Base-by-base conservation (phyloP, 2,888 invertebrate species). In the Rugalucina vietnamica region DNA sequence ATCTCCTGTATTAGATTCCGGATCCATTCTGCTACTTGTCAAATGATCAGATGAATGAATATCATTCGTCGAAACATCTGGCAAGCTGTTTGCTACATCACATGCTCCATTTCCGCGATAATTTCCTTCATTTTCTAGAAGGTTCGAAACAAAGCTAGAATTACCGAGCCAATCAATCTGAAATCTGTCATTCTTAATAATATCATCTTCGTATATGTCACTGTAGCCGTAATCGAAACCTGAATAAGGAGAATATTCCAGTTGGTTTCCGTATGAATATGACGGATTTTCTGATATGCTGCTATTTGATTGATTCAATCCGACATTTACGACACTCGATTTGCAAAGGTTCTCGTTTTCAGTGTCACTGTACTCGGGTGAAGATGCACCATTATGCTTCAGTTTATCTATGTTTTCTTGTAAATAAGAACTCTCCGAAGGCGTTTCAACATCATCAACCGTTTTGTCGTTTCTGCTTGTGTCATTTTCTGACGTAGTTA, bases 231-330 rank as follows among this genome's bases (percentile, higher is more conserved):
- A 78, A 18, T 83, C 79, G 69, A 79, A 88, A 5, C 73, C 74
- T 12, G 74, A 75, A 34, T 69, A 49, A 10, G 65, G 36, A 37
- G 82, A 75, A 76, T 93, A 93, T 76, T 98, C 98, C 90, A 96
- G 95, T 95, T 98, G 98, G 93, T 97, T 97, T 79, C 97, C 97
- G 93, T 98, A 98, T 70, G 97, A 96, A 94, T 98, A 96, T 84
- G 97, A 97, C 21, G 96, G 97, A 93, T 97, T 97, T 79, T 97
- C 96, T 49, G 96, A 96, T 71, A 96, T 96, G 37, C 97, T 97
- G 24, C 97, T 96, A 93, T 97, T 97, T 5, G 98, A 98, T 92
- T 97, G 97, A 5, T 97, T 97, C 1, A 98, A 96, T 0, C 98
- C 98, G 4, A 74, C 65, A 50, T 84, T 87, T 0, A 89, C 84